Evolutionary conservation across 2,113 vertebrate species (phyloP).

Genomic region (Seriola dumerili): DNA sequence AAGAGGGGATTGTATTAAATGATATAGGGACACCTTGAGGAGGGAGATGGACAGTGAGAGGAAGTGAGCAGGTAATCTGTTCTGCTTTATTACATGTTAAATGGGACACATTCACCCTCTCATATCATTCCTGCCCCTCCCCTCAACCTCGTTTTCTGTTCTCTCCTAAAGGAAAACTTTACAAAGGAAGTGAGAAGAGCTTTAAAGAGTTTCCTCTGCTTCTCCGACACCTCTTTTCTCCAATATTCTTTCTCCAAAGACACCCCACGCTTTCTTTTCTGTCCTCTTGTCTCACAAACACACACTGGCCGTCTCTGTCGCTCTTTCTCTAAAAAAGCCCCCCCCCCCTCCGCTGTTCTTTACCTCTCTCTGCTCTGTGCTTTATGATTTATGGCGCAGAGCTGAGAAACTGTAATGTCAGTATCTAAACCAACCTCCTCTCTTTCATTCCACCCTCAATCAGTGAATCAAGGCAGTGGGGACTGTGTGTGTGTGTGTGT

Average conservation of each 20-base stretch:
- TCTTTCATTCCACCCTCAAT: slow-evolving; percentile 52
- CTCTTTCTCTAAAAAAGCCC: slow-evolving; percentile 1
- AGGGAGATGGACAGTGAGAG: slow-evolving; percentile 50
- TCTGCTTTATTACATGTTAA: slow-evolving; percentile 75
- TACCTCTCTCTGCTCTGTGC: background rate
- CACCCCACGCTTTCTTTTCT: background rate
- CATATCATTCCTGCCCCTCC: slow-evolving; percentile 37
- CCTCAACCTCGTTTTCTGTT: slow-evolving; percentile 42
- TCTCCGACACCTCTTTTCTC: background rate
- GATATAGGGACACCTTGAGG: slow-evolving; percentile 74
- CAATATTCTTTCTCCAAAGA: background rate
- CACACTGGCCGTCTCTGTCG: slow-evolving; percentile 10
- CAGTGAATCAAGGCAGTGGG: slow-evolving; percentile 43
- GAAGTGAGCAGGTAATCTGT: slow-evolving; percentile 63
- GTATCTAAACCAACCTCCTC: slow-evolving; percentile 51
- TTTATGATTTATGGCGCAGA: slow-evolving; percentile 60
- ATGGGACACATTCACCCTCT: slow-evolving; percentile 54
- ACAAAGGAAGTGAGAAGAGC: slow-evolving; percentile 23
- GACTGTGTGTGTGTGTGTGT: slow-evolving; percentile 11
- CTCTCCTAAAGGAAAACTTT: slow-evolving; percentile 38
- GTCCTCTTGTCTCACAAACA: background rate
- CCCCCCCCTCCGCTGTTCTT: background rate
- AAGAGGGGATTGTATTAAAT: slow-evolving; percentile 58
- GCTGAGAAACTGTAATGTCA: slow-evolving; percentile 49
- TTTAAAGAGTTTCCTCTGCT: slow-evolving; percentile 1